These are phyloP conservation scores for Brassicogethes aeneus DNA, from an alignment of 2,888 invertebrate genomes.

Conservation along the genomic window DNA sequence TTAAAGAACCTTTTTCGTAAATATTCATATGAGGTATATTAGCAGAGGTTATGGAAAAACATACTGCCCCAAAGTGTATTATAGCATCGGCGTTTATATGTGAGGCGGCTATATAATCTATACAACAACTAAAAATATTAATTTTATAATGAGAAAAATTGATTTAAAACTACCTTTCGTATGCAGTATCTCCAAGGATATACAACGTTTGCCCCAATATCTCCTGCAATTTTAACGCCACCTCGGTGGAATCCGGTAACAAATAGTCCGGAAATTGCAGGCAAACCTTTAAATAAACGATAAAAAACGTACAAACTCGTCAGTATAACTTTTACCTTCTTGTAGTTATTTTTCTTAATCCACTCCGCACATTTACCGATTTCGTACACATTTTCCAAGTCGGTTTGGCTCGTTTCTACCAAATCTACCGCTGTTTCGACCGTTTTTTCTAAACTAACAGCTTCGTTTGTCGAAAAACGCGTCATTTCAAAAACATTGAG, in stretches of 20 bases:
- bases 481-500: conserved; percentile 18
- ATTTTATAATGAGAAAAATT: conserved; percentile 1
- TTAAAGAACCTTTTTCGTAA: conserved; percentile 53
- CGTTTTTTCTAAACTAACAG: conserved; percentile 46
- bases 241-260: conserved; percentile 56
- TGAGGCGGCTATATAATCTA: conserved; percentile 82
- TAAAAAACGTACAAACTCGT: neutral
- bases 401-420: conserved; percentile 25
- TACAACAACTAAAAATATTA: conserved; percentile 64
- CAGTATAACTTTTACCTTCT: conserved; percentile 46
- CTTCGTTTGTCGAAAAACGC: conserved; percentile 47
- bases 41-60: conserved; percentile 62
- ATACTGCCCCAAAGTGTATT: conserved; percentile 86
- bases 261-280: conserved; percentile 87
- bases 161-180: conserved; percentile 57
- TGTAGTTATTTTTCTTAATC: conserved; percentile 57
- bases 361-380: conserved; percentile 55
- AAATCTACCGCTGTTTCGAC: conserved; percentile 29
- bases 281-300: conserved; percentile 56
- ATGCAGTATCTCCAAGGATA: conserved; percentile 84
- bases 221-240: conserved; percentile 48
- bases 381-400: conserved; percentile 48
- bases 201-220: conserved; percentile 55
- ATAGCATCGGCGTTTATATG: conserved; percentile 79
- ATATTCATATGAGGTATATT: conserved; percentile 70